phyloP scores from a whole-genome alignment of 2,888 invertebrate species.

The Ceriagrion tenellum region DNA sequence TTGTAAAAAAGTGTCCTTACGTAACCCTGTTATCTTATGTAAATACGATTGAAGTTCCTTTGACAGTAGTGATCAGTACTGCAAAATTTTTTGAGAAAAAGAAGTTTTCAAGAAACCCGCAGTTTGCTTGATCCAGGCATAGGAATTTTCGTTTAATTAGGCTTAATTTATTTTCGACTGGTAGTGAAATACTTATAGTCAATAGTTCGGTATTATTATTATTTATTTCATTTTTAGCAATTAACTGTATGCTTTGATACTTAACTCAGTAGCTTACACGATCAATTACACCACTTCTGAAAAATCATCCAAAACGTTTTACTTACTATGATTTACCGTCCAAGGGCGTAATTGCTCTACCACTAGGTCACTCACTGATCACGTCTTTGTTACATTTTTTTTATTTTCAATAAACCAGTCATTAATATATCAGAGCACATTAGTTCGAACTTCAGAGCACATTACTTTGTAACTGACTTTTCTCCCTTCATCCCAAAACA shows the following conservation, averaged over 20 bases:
- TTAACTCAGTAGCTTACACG: constrained; percentile 64
- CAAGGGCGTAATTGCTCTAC: background rate
- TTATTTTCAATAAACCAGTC: constrained; percentile 14
- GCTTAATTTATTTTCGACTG: constrained; percentile 50
- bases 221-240: constrained; percentile 31
- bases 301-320: constrained; percentile 19
- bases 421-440: constrained; percentile 41
- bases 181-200: constrained; percentile 44
- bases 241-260: constrained; percentile 50
- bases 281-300: constrained; percentile 14
- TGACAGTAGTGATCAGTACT: constrained; percentile 42
- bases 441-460: constrained; percentile 8
- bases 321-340: background rate
- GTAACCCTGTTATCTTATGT: constrained; percentile 28
- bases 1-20: constrained; percentile 33
- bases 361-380: constrained; percentile 40
- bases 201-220: constrained; percentile 39
- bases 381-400: background rate
- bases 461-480: background rate
- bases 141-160: constrained; percentile 44
- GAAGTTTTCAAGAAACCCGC: background rate
- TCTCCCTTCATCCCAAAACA: constrained; percentile 25
- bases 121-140: constrained; percentile 44
- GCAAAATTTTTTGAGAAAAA: background rate
- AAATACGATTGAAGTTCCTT: constrained; percentile 49